Percentiles rank a stretch among this genome's conserved stretches.
These are phyloP conservation scores for Prorops nasuta DNA, from an alignment of 1,140 invertebrate species.

Conservation along the genomic window DNA sequence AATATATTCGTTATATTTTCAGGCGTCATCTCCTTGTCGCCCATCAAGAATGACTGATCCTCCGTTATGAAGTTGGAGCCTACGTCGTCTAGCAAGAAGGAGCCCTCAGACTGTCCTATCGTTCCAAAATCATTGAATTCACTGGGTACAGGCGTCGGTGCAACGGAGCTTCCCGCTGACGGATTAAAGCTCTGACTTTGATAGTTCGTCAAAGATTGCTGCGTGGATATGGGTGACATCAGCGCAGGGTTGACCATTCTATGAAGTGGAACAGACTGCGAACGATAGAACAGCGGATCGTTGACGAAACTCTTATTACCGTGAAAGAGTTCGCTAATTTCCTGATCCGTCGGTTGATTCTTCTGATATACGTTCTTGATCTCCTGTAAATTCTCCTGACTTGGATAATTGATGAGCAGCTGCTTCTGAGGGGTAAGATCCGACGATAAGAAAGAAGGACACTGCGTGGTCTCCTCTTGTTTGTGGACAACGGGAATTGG, in stretches of 20 bases:
- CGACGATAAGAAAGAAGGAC: slow-evolving; percentile 27
- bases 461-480: slow-evolving; percentile 24
- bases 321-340: slow-evolving; percentile 47
- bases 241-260: slow-evolving; percentile 58
- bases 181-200: slow-evolving; percentile 47
- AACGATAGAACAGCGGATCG: slow-evolving; percentile 59
- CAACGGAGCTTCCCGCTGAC: slow-evolving; percentile 65
- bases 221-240: slow-evolving; percentile 40
- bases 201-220: slow-evolving; percentile 36
- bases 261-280: slow-evolving; percentile 75
- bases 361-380: slow-evolving; percentile 44
- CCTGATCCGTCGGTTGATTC: slow-evolving; percentile 42
- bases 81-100: slow-evolving; percentile 46
- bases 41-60: slow-evolving; percentile 44
- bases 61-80: slow-evolving; percentile 44
- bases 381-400: slow-evolving; percentile 50
- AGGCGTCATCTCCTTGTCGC: slow-evolving; percentile 47
- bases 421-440: slow-evolving; percentile 48
- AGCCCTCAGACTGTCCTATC: slow-evolving; percentile 57
- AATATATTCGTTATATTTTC: slow-evolving; percentile 53
- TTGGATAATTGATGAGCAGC: slow-evolving; percentile 53
- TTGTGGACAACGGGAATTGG: slow-evolving; percentile 31
- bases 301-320: slow-evolving; percentile 33
- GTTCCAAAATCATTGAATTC: slow-evolving; percentile 69
- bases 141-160: slow-evolving; percentile 68